phyloP scores from a whole-genome alignment of 2,113 vertebrate species.

The Marmota flaviventris region DNA sequence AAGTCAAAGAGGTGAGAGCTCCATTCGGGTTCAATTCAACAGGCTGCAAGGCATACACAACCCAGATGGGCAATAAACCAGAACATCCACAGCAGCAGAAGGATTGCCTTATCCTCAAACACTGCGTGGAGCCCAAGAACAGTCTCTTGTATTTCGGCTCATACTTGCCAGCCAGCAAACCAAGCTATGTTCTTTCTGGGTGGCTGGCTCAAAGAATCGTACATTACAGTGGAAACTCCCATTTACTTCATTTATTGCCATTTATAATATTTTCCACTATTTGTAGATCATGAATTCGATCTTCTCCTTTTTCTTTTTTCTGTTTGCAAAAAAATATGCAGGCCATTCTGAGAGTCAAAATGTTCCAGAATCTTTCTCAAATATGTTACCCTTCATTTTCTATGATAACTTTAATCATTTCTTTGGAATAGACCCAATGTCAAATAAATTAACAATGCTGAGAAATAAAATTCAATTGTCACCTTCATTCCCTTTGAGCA shows the following conservation, averaged over 20 bases:
- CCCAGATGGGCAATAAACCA: slow-evolving; percentile 78
- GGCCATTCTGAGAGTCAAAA: slow-evolving; percentile 86
- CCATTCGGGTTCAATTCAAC: slow-evolving; percentile 51
- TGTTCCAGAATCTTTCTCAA: slow-evolving; percentile 87
- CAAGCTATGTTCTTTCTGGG: slow-evolving; percentile 89
- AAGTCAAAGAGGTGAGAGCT: slow-evolving; percentile 57
- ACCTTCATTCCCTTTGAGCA: slow-evolving; percentile 76
- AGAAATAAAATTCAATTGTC: slow-evolving; percentile 86
- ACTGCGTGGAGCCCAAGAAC: slow-evolving; percentile 79
- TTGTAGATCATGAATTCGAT: slow-evolving; percentile 90
- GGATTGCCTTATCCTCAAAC: slow-evolving; percentile 78
- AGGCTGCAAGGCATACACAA: slow-evolving; percentile 14
- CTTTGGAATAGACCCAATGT: slow-evolving; percentile 86
- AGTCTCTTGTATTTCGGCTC: slow-evolving; percentile 85
- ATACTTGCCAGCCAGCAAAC: slow-evolving; percentile 86
- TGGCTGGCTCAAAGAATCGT: slow-evolving; percentile 89
- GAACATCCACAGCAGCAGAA: slow-evolving; percentile 79
- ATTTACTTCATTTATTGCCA: slow-evolving; percentile 91
- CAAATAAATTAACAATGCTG: slow-evolving; percentile 88
- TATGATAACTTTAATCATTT: slow-evolving; percentile 86
- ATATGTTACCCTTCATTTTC: slow-evolving; percentile 89
- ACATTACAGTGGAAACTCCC: slow-evolving; percentile 90
- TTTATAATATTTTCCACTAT: slow-evolving; percentile 93
- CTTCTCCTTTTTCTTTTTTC: slow-evolving; percentile 78
- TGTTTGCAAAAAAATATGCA: slow-evolving; percentile 86